Base-by-base conservation (phyloP, 1,140 invertebrate species). In the Hermetia illucens region DNA sequence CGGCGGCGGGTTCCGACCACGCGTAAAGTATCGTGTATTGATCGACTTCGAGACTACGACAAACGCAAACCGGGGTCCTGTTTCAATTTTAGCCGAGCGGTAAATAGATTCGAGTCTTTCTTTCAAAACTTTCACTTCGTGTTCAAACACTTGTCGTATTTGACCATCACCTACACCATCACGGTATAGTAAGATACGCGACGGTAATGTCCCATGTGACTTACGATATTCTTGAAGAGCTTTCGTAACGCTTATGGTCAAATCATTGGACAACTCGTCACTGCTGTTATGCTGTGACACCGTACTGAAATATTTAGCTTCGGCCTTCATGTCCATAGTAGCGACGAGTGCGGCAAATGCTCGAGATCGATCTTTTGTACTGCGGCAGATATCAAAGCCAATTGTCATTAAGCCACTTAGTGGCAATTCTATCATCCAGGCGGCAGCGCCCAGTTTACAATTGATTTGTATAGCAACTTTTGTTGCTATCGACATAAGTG, bases 371-470 rank as follows among this genome's bases (percentile, higher is more conserved):
- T 64, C 57, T 1, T 64, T 64, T 3, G 75, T 68, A 41, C 90
- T 83, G 52, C 92, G 87, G 42, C 84, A 90, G 4, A 88, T 79
- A 53, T 94, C 89, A 52, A 87, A 88, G 1, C 90, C 90, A 20
- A 88, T 64, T 1, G 90, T 70, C 89, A 95, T 93, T 1, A 84
- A 40, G 1, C 53, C 52, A 0, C 40, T 52, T 5, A 82, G 33
- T 1, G 88, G 87, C 32, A 89, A 67, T 2, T 71, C 53, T 3
- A 88, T 64, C 3, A 65, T 66, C 90, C 91, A 95, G 0, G 90
- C 78, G 3, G 80, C 74, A 10, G 89, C 90, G 3, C 90, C 90
- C 3, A 93, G 61, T 66, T 95, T 95, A 44, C 83, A 88, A 52
- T 87, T 89, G 15, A 95, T 75, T 53, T 86, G 82, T 35, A 86